Evolutionary conservation across 2,113 vertebrate species (phyloP).

Genomic region (Ginglymostoma cirratum): DNA sequence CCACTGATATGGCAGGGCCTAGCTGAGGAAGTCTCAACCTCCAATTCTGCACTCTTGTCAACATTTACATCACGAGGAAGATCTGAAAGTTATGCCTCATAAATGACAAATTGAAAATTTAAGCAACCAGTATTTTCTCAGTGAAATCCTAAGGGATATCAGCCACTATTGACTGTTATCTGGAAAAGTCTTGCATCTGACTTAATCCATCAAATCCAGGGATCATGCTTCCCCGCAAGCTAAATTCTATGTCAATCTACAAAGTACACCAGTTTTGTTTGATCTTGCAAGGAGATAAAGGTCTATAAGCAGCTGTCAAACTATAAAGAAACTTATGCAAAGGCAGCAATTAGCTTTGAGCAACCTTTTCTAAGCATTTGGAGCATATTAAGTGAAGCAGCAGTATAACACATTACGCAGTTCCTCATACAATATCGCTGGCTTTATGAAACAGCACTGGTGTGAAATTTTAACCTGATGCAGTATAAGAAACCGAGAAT

Average conservation of each 20-base stretch:
- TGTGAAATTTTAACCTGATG: too few relatives aligned
- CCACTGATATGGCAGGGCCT: neutral
- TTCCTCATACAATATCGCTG: neutral
- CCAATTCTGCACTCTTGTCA: neutral
- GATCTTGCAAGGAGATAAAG: neutral
- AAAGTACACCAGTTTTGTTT: neutral
- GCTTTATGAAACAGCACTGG: neutral
- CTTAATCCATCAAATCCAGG: neutral
- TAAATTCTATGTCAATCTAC: neutral
- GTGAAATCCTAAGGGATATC: neutral
- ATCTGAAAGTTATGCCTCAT: neutral
- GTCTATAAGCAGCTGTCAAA: neutral
- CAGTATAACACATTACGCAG: too few relatives aligned
- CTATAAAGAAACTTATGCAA: neutral
- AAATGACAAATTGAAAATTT: neutral
- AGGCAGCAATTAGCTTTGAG: neutral
- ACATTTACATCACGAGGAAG: neutral
- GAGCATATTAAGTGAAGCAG: neutral
- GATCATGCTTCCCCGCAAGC: neutral
- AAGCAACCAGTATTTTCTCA: neutral
- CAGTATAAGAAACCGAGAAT: too few relatives aligned
- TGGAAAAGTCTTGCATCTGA: neutral
- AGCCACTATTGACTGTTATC: neutral
- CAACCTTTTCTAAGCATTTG: neutral
- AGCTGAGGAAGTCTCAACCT: neutral